Conservation (phyloP, 2,797 vertebrate species). For the Capromys pilorides region DNA sequence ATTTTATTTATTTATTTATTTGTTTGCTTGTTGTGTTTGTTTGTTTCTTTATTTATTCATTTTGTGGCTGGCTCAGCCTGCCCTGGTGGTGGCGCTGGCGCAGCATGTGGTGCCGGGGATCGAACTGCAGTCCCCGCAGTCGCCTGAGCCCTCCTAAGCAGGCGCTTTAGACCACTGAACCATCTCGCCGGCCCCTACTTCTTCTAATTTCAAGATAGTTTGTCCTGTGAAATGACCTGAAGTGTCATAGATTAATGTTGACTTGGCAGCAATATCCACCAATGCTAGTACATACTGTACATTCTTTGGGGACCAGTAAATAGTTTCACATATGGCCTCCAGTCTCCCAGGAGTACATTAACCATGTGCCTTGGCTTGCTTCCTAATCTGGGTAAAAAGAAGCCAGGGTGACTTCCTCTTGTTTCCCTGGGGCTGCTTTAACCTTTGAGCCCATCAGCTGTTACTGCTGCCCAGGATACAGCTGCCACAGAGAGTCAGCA, state of each 20-base stretch:
- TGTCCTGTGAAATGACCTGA: not conserved
- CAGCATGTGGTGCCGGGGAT: too few relatives aligned
- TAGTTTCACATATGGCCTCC: not conserved
- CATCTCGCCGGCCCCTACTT: too few relatives aligned
- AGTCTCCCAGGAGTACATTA: not conserved
- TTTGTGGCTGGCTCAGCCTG: too few relatives aligned
- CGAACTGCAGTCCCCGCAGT: too few relatives aligned
- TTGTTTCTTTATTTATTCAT: too few relatives aligned
- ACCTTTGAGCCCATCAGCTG: not conserved
- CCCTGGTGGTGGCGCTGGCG: too few relatives aligned
- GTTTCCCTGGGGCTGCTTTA: not conserved
- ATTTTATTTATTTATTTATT: too few relatives aligned
- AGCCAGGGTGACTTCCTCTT: not conserved
- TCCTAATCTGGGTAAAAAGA: not conserved
- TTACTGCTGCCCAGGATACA: not conserved
- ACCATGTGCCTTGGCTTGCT: not conserved
- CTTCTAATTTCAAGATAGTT: not conserved
- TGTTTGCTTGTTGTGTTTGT: too few relatives aligned
- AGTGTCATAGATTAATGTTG: not conserved
- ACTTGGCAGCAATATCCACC: not conserved
- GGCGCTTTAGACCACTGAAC: too few relatives aligned
- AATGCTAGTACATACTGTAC: not conserved
- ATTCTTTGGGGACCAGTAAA: not conserved
- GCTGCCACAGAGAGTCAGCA: not conserved
- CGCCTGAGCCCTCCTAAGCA: too few relatives aligned